Percentiles rank a stretch among this genome's conserved stretches.
Evolutionary conservation across 2,797 vertebrate species (phyloP).

Genomic region (Ciconia nigra): DNA sequence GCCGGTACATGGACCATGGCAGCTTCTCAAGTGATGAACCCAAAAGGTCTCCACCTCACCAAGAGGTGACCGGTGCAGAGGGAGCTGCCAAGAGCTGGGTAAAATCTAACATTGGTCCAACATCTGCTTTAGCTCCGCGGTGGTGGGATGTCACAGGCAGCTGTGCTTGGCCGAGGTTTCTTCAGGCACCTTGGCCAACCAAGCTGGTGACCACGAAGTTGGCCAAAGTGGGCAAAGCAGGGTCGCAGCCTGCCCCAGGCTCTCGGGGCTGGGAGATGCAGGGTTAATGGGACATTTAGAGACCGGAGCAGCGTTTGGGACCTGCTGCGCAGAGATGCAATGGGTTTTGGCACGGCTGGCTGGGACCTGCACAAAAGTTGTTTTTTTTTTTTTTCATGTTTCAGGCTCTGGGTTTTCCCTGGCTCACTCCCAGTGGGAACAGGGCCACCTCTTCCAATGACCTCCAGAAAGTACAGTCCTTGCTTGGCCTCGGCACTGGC

Average conservation of each 20-base stretch:
- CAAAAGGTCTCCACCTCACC: neutral
- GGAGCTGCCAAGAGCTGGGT: neutral
- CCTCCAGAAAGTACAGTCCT: neutral
- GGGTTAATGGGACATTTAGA: neutral
- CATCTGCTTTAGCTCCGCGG: accelerated
- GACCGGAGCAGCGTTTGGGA: neutral
- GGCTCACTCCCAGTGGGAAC: neutral
- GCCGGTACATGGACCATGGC: accelerated
- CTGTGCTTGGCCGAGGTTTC: too few species aligned
- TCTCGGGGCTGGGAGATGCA: neutral
- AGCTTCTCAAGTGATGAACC: neutral
- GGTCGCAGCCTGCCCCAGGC: neutral
- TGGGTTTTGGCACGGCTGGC: neutral
- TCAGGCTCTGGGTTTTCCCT: neutral
- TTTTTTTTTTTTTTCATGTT: neutral
- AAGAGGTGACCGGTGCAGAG: neutral
- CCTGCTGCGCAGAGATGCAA: neutral
- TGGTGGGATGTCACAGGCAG: neutral
- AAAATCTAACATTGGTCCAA: neutral
- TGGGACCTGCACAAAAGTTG: neutral
- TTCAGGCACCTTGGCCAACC: neutral
- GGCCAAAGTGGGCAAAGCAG: neutral
- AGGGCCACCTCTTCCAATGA: neutral
- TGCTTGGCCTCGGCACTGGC: neutral
- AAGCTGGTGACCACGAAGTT: neutral